These are phyloP conservation scores for Andrena praecox DNA, from an alignment of 2,888 invertebrate genomes.

Conservation along the genomic window DNA sequence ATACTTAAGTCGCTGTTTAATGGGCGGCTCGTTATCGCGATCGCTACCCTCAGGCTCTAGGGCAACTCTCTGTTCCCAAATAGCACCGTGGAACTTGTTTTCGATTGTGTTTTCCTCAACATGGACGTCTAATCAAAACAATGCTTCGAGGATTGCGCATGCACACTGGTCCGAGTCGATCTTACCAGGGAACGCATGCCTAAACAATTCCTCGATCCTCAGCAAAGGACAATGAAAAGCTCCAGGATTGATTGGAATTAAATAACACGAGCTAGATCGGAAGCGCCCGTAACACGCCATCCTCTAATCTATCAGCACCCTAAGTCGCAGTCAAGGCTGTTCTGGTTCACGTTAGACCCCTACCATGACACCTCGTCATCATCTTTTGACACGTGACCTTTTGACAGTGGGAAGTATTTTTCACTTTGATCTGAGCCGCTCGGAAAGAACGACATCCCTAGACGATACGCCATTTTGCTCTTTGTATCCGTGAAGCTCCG, in stretches of 20 bases:
- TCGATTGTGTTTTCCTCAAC: slow-evolving; percentile 30
- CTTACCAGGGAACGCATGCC: neutral
- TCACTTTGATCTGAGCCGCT: too few species aligned
- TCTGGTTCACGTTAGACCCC: slow-evolving; percentile 49
- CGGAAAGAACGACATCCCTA: slow-evolving; percentile 1
- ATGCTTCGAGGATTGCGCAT: neutral
- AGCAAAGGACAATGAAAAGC: slow-evolving; percentile 37
- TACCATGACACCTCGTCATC: slow-evolving; percentile 1
- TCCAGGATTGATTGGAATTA: slow-evolving; percentile 65
- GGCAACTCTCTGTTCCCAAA: slow-evolving; percentile 57
- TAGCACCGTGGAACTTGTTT: neutral
- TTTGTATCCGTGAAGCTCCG: neutral
- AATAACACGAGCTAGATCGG: slow-evolving; percentile 69
- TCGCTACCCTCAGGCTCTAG: slow-evolving; percentile 56
- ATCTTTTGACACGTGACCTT: neutral
- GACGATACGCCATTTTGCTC: slow-evolving; percentile 49
- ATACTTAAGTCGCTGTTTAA: slow-evolving; percentile 62
- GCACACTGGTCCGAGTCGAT: neutral
- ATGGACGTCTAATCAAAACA: neutral
- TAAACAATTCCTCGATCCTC: neutral
- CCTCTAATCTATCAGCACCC: slow-evolving; percentile 77
- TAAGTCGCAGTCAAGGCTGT: slow-evolving; percentile 77
- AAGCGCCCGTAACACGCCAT: slow-evolving; percentile 73
- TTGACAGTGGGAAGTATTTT: too few species aligned
- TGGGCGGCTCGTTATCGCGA: slow-evolving; percentile 53